Conservation (phyloP, 1,140 invertebrate genomes). For the Mesaphorura yosii region DNA sequence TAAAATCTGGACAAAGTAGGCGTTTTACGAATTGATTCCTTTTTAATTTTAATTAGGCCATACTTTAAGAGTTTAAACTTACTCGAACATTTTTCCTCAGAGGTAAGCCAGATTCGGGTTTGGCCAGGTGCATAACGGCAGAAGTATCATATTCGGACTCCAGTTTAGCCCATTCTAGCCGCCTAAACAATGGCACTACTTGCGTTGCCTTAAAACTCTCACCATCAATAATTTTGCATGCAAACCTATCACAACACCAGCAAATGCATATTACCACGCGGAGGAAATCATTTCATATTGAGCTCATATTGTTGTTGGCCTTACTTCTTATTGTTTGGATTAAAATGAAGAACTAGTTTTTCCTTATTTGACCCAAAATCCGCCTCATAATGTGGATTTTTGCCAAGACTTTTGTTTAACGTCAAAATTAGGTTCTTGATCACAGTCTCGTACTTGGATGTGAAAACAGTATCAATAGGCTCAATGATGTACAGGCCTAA, state of each 20-base stretch:
- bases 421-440: constrained; percentile 45
- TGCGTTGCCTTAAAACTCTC: constrained; percentile 42
- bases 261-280: no score
- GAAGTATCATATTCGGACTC: constrained; percentile 28
- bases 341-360: constrained; percentile 42
- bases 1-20: constrained; percentile 13
- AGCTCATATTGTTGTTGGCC: constrained; percentile 4
- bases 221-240: constrained; percentile 32
- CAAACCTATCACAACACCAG: constrained; percentile 24
- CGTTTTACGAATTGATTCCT: not conserved
- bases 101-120: constrained; percentile 14
- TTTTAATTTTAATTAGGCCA: not conserved
- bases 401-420: constrained; percentile 44
- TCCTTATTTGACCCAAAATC: constrained; percentile 38
- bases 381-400: constrained; percentile 39
- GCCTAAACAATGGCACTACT: constrained; percentile 40
- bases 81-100: constrained; percentile 24
- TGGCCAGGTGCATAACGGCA: constrained; percentile 22
- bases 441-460: constrained; percentile 38
- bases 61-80: not conserved
- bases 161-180: constrained; percentile 20
- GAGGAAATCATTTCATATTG: no score
- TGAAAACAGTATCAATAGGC: constrained; percentile 50
- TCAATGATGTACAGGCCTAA: constrained; percentile 50
- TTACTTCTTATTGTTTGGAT: constrained; percentile 40